Percentiles rank a stretch among this genome's conserved stretches.
phyloP scores from a whole-genome alignment of 2,113 vertebrate species.

The Turdus rufiventris region DNA sequence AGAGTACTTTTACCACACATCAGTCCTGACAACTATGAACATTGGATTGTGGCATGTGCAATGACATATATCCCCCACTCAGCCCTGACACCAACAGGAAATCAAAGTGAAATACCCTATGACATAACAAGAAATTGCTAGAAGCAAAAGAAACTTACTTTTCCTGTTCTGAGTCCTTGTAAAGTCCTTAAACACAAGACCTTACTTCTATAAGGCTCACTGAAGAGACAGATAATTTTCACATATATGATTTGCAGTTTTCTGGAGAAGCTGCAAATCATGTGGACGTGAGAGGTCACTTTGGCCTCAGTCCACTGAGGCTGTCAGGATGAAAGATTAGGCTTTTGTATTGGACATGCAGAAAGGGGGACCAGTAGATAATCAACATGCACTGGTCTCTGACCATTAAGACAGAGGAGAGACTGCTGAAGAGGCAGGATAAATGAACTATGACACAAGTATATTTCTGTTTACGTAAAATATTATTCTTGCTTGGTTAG shows the following conservation, averaged over 20 bases:
- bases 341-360: fast-evolving
- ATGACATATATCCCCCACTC: neutral
- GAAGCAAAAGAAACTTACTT: neutral
- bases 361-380: neutral
- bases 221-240: neutral
- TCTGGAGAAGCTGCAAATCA: neutral
- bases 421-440: neutral
- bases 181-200: neutral
- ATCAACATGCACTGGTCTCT: neutral
- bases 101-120: neutral
- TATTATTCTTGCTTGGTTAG: neutral
- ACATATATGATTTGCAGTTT: neutral
- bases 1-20: neutral
- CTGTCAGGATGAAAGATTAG: neutral
- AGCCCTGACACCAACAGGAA: neutral
- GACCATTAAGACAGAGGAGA: neutral
- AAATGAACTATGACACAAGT: neutral
- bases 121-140: neutral
- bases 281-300: neutral
- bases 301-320: neutral
- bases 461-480: neutral
- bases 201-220: neutral
- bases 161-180: neutral
- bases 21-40: neutral
- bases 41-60: fast-evolving